Evolutionary conservation across 2,797 vertebrate genomes (phyloP).

Genomic region (Melanotaenia parkinsoni): DNA sequence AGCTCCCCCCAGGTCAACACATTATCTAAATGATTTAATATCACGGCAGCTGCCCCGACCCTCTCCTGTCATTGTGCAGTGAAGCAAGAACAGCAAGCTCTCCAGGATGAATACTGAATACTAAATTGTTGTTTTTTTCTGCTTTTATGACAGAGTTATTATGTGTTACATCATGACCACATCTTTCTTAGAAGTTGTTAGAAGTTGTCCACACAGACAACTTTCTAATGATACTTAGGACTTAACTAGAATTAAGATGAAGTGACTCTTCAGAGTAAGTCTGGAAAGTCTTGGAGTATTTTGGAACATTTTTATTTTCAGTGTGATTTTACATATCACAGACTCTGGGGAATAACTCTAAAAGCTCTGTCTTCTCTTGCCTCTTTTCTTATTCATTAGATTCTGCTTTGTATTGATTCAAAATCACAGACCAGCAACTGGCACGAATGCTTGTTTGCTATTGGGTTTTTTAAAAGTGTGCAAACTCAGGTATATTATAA

Average conservation of each 20-base stretch:
- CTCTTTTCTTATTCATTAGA: constrained; percentile 41
- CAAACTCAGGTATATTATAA: constrained; percentile 18
- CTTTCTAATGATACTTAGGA: constrained; percentile 1
- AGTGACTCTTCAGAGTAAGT: neutral
- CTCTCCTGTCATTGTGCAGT: constrained; percentile 59
- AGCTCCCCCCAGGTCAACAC: constrained; percentile 63
- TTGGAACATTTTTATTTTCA: neutral
- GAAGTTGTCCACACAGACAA: neutral
- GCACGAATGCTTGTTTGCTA: constrained; percentile 39
- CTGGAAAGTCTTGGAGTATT: neutral
- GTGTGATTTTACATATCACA: neutral
- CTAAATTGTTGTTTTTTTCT: constrained; percentile 19
- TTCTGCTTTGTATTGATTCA: constrained; percentile 50
- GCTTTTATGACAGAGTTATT: constrained; percentile 36
- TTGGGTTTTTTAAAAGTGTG: constrained; percentile 27
- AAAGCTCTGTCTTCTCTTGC: constrained; percentile 5
- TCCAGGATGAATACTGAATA: constrained; percentile 54
- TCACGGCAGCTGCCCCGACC: constrained; percentile 46
- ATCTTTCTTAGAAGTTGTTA: neutral
- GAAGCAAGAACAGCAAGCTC: constrained; percentile 51
- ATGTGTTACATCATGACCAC: constrained; percentile 27
- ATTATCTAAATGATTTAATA: constrained; percentile 79
- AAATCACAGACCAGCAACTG: constrained; percentile 17
- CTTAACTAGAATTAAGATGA: neutral
- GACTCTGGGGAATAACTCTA: neutral